phyloP scores from a whole-genome alignment of 2,113 vertebrate genomes.

The Pseudorasbora parva region DNA sequence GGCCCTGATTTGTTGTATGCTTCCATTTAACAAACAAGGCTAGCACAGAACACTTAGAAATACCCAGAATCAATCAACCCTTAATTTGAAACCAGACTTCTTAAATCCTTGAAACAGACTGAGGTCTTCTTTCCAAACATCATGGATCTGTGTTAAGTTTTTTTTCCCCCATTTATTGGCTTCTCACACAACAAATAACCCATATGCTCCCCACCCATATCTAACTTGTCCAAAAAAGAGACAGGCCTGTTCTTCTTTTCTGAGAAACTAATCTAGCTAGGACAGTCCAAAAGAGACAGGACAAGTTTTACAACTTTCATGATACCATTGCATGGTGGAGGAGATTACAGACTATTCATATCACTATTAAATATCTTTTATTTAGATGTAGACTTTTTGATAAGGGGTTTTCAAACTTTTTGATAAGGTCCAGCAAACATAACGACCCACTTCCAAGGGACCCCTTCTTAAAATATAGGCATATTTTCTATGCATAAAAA shows the following conservation, averaged over 20 bases:
- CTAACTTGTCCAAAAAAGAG: conserved; percentile 11
- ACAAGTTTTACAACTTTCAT: conserved; percentile 23
- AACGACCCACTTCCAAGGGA: neutral
- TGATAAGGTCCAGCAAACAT: neutral
- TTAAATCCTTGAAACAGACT: neutral
- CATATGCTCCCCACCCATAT: neutral
- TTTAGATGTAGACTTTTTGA: neutral
- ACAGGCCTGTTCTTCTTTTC: neutral
- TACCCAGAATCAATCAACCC: neutral
- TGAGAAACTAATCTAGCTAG: neutral
- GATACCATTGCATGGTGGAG: conserved; percentile 26
- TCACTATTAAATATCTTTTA: neutral
- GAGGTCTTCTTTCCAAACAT: neutral
- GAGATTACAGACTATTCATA: neutral
- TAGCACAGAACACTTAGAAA: neutral
- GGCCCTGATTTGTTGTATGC: conserved; percentile 43
- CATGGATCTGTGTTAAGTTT: neutral
- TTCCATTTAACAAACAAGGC: conserved; percentile 45
- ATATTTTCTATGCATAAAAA: neutral
- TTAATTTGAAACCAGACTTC: conserved; percentile 5
- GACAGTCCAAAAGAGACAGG: neutral
- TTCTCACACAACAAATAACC: neutral
- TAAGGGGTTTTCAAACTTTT: neutral
- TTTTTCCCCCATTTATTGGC: neutral
- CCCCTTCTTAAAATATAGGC: neutral